Evolutionary conservation across 2,113 vertebrate genomes (phyloP), one percentile per base, ranked within the genome.

Genomic region (Tretioscincus oriximinensis): DNA sequence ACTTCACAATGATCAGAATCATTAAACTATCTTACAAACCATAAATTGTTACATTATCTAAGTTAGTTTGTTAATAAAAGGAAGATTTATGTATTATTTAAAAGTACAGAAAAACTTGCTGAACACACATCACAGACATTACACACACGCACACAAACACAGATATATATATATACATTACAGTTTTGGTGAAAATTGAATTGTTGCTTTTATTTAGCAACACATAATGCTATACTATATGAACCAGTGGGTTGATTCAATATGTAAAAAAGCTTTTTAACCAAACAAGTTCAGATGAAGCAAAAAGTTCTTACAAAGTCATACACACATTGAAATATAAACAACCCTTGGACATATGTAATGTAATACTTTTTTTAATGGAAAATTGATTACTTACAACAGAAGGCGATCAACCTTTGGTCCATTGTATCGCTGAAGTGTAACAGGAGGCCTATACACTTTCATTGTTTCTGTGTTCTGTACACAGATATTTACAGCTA

Each of bases 391-490:
- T 90, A 95, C 95, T 96, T 85, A 96, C 95, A 81, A 85, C 29
- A 96, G 86, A 61, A 95, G 85, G 24, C 88, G 85, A 81, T 95
- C 92, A 1, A 95, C 89, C 74, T 81, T 94, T 35, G 94, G 94
- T 87, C 95, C 95, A 92, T 93, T 83, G 1, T 12, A 88, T 26
- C 92, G 91, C 71, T 92, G 93, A 66, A 89, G 88, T 67, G 24
- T 74, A 20, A 49, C 0, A 0, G 88, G 89, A 1, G 92, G 86
- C 16, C 89, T 90, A 68, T 92, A 92, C 0, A 94, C 91, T 88
- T 83, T 91, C 95, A 96, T 96, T 31, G 64, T 69, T 79, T 29
- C 70, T 63, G 58, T 29, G 78, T 28, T 49, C 82, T 16, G 70
- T 2, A 76, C 9, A 83, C 73, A 81, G 65, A 16, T n/a, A 54